Percentiles rank a stretch among this genome's conserved stretches.
Conservation (phyloP, 2,113 vertebrate genomes). For the Lampris megalopsis region DNA sequence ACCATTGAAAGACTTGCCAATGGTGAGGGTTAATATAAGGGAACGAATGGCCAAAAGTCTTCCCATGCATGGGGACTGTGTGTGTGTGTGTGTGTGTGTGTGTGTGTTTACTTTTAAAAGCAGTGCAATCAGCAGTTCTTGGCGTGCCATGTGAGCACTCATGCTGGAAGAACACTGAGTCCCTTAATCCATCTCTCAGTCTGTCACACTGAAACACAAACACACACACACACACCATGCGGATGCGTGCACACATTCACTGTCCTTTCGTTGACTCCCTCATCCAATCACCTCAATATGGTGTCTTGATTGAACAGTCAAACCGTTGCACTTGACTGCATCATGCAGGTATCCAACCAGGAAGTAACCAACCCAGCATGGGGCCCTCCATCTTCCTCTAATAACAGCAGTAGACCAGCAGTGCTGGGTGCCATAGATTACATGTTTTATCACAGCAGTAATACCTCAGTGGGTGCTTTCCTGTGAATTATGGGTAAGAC, state of each 20-base stretch:
- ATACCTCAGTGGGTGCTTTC: slow-evolving; percentile 25
- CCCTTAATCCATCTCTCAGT: slow-evolving; percentile 16
- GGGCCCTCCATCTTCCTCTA: slow-evolving; percentile 25
- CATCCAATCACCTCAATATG: slow-evolving; percentile 31
- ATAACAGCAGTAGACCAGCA: slow-evolving; percentile 39
- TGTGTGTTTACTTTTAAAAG: slow-evolving; percentile 44
- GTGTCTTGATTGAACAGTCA: slow-evolving; percentile 37
- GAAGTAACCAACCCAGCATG: not conserved
- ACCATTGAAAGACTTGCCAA: too few species aligned
- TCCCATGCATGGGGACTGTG: slow-evolving; percentile 14
- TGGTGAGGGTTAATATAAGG: not conserved
- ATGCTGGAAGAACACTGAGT: slow-evolving; percentile 38
- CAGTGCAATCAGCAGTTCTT: slow-evolving; percentile 42
- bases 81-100: slow-evolving; percentile 9
- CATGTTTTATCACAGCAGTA: slow-evolving; percentile 33
- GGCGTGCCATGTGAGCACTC: slow-evolving; percentile 23
- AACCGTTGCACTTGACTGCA: slow-evolving; percentile 32
- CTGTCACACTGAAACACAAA: not conserved
- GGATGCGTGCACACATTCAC: slow-evolving; percentile 20
- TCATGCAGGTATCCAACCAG: slow-evolving; percentile 20
- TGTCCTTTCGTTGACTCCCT: slow-evolving; percentile 46
- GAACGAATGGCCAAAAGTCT: slow-evolving; percentile 3
- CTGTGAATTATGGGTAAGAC: slow-evolving; percentile 39
- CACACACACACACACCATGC: not conserved
- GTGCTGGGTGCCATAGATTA: slow-evolving; percentile 37